Evolutionary conservation across 2,888 invertebrate species (phyloP), one percentile per base, ranked within the genome.

Genomic region (Pogonocherus hispidulus): DNA sequence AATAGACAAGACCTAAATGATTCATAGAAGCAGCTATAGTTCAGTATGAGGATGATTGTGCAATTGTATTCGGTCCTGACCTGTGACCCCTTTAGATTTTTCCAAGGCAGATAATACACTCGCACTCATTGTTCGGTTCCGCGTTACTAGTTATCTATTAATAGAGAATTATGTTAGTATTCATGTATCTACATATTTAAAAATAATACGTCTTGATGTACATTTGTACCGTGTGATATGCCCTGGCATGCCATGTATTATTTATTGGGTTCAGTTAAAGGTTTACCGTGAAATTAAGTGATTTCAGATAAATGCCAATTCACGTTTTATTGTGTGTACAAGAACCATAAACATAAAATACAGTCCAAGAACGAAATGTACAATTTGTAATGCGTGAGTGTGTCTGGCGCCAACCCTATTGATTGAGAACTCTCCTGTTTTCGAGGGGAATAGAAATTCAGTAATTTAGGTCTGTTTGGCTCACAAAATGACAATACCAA

Each of bases 401-500:
- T 20, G 18, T 23, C 8, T 55, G 55, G 55, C 55, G 55, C 55
- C 55, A 55, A 37, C 55, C 14, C 11, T 55, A 55, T 55, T 20
- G 55, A 55, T 55, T 55, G 55, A 20, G 37, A 55, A 41, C 8
- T 16, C 6, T 55, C n/a, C 11, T 16, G n/a, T 14, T 16, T 14
- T 14, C 3, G n/a, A 37, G 8, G 37, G n/a, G 37, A n/a, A n/a
- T n/a, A 27, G 27, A 27, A 27, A 27, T 27, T 3, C 4, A 27
- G 3, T 4, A 14, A n/a, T 11, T n/a, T 41, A 16, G 3, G 14
- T 41, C 6, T 41, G 14, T 41, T 41, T 41, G 14, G 6, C 14
- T 14, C n/a, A n/a, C n/a, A n/a, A n/a, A n/a, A n/a, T n/a, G n/a
- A n/a, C n/a, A n/a, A n/a, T n/a, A n/a, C n/a, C n/a, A n/a, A n/a